Conservation (phyloP, 2,888 invertebrate genomes). For the Idaea biselata region DNA sequence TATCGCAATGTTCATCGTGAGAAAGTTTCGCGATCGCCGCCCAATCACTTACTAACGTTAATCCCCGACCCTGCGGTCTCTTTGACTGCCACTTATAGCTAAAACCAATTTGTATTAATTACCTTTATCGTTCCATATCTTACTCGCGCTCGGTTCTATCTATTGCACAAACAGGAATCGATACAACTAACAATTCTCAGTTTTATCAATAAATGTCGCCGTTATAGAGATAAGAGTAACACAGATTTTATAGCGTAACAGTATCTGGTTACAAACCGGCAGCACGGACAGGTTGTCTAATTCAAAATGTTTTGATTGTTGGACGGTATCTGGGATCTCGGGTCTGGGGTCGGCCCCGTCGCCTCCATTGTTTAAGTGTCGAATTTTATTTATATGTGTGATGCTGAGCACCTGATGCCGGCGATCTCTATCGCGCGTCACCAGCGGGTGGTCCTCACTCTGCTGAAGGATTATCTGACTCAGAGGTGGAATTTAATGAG, state of each 20-base stretch:
- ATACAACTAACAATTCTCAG: not conserved
- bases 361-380: constrained; percentile 66
- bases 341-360: constrained; percentile 44
- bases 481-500: constrained; percentile 20
- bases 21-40: constrained; percentile 66
- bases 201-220: constrained; percentile 28
- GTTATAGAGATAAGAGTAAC: constrained; percentile 28
- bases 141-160: constrained; percentile 26
- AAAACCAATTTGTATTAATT: constrained; percentile 68
- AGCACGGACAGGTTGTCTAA: constrained; percentile 45
- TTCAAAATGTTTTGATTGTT: constrained; percentile 51
- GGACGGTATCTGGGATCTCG: constrained; percentile 50
- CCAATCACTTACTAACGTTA: constrained; percentile 63
- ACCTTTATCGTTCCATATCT: constrained; percentile 52
- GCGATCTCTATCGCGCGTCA: constrained; percentile 56
- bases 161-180: constrained; percentile 24
- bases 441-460: constrained; percentile 57
- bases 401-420: constrained; percentile 61
- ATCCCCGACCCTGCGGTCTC: constrained; percentile 57
- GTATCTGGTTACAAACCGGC: constrained; percentile 41
- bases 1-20: constrained; percentile 60
- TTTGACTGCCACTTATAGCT: constrained; percentile 62
- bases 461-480: constrained; percentile 30
- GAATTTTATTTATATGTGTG: constrained; percentile 65
- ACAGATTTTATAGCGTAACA: constrained; percentile 33